Conservation (phyloP, 2,113 vertebrate genomes). For the Corythaixoides concolor region DNA sequence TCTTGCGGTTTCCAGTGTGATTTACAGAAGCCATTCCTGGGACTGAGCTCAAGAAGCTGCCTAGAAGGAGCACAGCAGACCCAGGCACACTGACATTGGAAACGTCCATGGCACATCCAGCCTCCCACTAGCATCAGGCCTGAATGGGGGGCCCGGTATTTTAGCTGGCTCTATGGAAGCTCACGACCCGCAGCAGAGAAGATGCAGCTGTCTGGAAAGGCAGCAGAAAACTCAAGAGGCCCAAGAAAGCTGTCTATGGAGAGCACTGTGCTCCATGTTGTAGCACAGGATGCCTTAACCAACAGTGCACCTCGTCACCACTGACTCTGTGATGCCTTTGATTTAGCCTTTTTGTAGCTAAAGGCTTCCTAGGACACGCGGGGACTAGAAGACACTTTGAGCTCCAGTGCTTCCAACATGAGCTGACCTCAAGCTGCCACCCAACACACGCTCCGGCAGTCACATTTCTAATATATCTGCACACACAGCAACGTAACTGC, state of each 20-base stretch:
- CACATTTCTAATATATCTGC: neutral
- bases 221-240: neutral
- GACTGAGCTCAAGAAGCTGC: neutral
- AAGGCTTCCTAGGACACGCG: neutral
- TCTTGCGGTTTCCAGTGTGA: neutral
- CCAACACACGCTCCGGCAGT: neutral
- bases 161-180: neutral
- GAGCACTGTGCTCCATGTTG: neutral
- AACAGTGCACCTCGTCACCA: fast-evolving
- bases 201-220: neutral
- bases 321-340: neutral
- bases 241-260: neutral
- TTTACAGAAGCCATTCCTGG: neutral
- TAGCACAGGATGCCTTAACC: no score
- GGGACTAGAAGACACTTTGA: neutral
- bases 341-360: neutral
- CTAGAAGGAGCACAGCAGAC: neutral
- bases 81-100: neutral
- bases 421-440: neutral
- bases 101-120: fast-evolving
- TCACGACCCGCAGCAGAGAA: neutral
- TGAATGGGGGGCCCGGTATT: fast-evolving
- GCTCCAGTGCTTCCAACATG: fast-evolving
- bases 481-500: fast-evolving
- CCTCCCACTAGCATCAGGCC: neutral